phyloP scores from a whole-genome alignment of 2,113 vertebrate species.

The Heteronetta atricapilla region DNA sequence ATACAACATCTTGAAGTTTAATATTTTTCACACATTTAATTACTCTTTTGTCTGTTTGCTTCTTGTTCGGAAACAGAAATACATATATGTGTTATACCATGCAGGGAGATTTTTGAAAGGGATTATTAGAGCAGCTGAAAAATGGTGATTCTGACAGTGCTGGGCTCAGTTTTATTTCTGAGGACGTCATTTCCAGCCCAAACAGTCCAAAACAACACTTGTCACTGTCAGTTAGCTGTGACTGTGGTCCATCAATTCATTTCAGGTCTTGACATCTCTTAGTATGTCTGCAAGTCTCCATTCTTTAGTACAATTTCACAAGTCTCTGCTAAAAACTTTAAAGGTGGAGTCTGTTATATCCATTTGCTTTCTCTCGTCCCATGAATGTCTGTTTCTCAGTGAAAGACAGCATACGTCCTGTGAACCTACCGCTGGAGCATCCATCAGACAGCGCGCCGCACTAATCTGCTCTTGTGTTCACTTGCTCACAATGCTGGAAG shows the following conservation, averaged over 20 bases:
- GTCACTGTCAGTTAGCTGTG: conserved; percentile 29
- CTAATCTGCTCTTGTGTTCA: not conserved
- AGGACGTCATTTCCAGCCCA: conserved; percentile 9
- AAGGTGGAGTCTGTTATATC: conserved; percentile 18
- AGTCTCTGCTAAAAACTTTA: conserved; percentile 32
- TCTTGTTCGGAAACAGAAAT: not conserved
- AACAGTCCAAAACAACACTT: conserved; percentile 19
- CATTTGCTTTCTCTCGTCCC: conserved; percentile 5
- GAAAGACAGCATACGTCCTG: not conserved
- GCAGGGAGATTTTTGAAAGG: not conserved
- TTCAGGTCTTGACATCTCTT: not conserved
- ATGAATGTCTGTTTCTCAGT: not conserved
- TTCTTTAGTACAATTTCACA: not conserved
- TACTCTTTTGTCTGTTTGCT: not conserved
- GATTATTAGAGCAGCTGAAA: conserved; percentile 7
- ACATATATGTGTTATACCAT: not conserved
- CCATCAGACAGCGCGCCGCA: not conserved
- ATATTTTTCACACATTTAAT: not conserved
- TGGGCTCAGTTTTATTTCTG: conserved; percentile 13
- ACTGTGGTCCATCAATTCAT: conserved; percentile 23
- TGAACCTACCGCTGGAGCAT: not conserved
- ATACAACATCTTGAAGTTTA: not conserved
- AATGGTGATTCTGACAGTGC: not conserved
- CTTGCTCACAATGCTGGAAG: conserved; percentile 25
- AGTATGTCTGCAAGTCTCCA: not conserved